phyloP scores from a whole-genome alignment of 2,888 invertebrate species.

The Asteroscopus sphinx region DNA sequence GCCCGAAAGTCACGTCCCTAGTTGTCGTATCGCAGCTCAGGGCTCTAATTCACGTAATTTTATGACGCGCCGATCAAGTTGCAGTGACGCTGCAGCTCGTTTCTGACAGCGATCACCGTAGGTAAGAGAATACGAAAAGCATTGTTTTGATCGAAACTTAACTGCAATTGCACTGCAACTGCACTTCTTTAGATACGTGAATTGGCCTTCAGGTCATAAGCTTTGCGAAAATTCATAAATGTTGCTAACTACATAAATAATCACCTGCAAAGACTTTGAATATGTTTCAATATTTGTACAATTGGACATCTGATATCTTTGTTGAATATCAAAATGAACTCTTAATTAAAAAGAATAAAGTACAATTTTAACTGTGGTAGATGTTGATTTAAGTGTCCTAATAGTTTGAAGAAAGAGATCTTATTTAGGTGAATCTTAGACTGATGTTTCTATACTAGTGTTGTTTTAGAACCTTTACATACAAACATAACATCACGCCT shows the following conservation, averaged over 20 bases:
- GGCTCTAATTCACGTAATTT: background rate
- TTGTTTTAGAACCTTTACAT: slow-evolving; percentile 15
- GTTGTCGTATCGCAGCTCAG: background rate
- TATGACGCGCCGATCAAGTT: too few species aligned
- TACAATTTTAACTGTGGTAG: slow-evolving; percentile 53
- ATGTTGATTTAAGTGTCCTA: slow-evolving; percentile 26
- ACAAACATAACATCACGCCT: too few species aligned
- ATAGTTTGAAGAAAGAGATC: slow-evolving; percentile 24
- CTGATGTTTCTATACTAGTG: slow-evolving; percentile 29
- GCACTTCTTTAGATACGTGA: too few species aligned
- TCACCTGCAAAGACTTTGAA: slow-evolving; percentile 7
- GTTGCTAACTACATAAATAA: slow-evolving; percentile 19
- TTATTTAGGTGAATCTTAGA: slow-evolving; percentile 1
- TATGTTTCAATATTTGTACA: slow-evolving; percentile 50
- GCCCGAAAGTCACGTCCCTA: background rate
- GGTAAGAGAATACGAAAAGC: too few species aligned
- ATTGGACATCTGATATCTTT: slow-evolving; percentile 38
- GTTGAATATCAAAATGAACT: slow-evolving; percentile 43
- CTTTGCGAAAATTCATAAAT: background rate
- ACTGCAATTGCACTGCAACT: too few species aligned
- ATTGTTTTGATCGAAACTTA: too few species aligned
- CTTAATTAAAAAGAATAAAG: slow-evolving; percentile 29
- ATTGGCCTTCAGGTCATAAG: background rate
- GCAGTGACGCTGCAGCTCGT: too few species aligned
- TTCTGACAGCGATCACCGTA: too few species aligned